phyloP scores from a whole-genome alignment of 53 echinoderm and acorn worm genomes.

The Antedon mediterranea region DNA sequence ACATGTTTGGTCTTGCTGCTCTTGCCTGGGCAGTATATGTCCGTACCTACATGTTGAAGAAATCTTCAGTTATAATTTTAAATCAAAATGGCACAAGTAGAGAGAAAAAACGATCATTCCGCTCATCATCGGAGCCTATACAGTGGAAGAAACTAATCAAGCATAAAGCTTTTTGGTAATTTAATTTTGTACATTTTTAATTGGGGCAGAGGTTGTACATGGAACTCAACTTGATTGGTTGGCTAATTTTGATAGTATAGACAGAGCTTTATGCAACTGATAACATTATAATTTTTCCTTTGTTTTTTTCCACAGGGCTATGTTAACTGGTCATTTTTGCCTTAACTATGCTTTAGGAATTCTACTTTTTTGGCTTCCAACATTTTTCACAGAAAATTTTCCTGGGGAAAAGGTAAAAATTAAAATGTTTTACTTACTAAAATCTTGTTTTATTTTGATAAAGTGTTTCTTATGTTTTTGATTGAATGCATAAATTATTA shows the following conservation, averaged over 20 bases:
- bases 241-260: too few relatives aligned
- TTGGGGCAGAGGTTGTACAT: too few relatives aligned
- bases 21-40: slow-evolving; percentile 27
- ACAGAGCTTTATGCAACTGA: too few relatives aligned
- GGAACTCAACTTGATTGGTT: too few relatives aligned
- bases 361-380: slow-evolving; percentile 67
- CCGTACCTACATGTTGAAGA: background rate
- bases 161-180: slow-evolving; percentile 47
- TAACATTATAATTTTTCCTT: too few relatives aligned
- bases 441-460: background rate
- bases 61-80: background rate
- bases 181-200: too few relatives aligned
- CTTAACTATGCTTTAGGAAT: slow-evolving; percentile 65
- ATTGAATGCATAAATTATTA: background rate
- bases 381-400: slow-evolving; percentile 76
- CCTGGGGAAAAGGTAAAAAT: slow-evolving; percentile 61
- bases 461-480: background rate
- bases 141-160: slow-evolving; percentile 28
- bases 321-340: slow-evolving; percentile 39
- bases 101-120: slow-evolving; percentile 9
- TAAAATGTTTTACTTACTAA: background rate
- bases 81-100: slow-evolving; percentile 18
- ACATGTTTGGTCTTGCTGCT: slow-evolving; percentile 46
- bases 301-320: slow-evolving; percentile 34
- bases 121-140: slow-evolving; percentile 17